Evolutionary conservation across 2,113 vertebrate genomes (phyloP), one percentile per base, ranked within the genome.

Genomic region (Sebastes fasciatus): DNA sequence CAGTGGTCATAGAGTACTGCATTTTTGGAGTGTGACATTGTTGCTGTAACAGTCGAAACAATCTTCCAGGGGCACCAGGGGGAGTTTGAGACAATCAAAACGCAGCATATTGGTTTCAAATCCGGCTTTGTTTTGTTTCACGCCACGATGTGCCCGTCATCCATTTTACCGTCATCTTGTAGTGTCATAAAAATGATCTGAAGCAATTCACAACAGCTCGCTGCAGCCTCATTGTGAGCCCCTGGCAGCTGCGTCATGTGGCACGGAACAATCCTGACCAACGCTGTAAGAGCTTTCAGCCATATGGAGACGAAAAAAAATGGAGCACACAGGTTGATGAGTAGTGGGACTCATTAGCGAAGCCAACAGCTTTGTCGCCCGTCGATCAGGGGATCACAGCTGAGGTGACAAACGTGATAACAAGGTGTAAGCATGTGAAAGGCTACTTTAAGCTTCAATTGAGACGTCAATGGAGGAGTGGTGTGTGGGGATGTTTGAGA

Each of bases 21-120:
- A 45, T 62, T 58, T 86, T 58, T 45, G 8, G 40, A 84, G 74
- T 79, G 62, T 82, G 78, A 79, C 71, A 77, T 65, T 63, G 49
- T 77, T 65, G 64, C 77, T 26, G 21, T 80, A 66, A 65, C 48
- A 67, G 70, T 79, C 16, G 8, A 66, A 82, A 45, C 16, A 61
- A 14, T 42, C 58, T 71, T 74, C 64, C 0, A 4, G 42, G 77
- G 58, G 8, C 3, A 48, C 12, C 6, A 12, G 61, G 34, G 34
- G 10, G 48, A 9, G 46, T 16, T 70, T 54, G 8, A 74, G 62
- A 60, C 19, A 10, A 58, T 86, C 54, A 51, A 61, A 74, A 72
- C 17, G 7, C 11, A 6, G 19, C 46, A 2, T 21, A 73, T 64
- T 63, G 55, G 11, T 57, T 79, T 83, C 0, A 58, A 71, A 62